phyloP scores from a whole-genome alignment of 1,140 invertebrate genomes.

The Eurosta solidaginis region DNA sequence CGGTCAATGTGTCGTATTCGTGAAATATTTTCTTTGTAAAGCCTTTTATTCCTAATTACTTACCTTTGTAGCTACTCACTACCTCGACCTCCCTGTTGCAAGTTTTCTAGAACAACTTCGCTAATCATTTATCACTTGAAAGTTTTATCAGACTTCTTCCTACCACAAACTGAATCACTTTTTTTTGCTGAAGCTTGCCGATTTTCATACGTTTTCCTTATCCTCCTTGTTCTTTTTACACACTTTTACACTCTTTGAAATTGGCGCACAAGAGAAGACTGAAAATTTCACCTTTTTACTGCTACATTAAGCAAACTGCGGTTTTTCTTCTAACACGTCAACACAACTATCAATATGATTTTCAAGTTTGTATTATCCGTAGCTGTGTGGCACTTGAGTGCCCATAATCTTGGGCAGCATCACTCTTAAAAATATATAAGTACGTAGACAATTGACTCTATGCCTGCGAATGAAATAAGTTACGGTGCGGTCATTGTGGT shows the following conservation, averaged over 20 bases:
- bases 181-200: background rate
- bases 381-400: background rate
- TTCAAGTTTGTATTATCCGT: conserved; percentile 1
- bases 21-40: no score
- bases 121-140: no score
- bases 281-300: background rate
- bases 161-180: no score
- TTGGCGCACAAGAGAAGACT: background rate
- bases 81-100: no score
- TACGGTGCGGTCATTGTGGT: background rate
- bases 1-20: no score
- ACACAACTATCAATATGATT: background rate
- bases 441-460: background rate
- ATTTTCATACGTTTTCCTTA: background rate
- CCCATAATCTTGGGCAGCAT: background rate
- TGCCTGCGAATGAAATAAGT: background rate
- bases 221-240: background rate
- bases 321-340: background rate
- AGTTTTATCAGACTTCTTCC: no score
- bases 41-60: no score
- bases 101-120: no score
- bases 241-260: background rate
- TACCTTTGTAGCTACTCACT: no score
- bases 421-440: no score
- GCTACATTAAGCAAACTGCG: background rate